A percentile compares a stretch with the other conserved stretches of the same genome.
phyloP scores from a whole-genome alignment of 2,797 vertebrate species.

The Sphenodon punctatus region DNA sequence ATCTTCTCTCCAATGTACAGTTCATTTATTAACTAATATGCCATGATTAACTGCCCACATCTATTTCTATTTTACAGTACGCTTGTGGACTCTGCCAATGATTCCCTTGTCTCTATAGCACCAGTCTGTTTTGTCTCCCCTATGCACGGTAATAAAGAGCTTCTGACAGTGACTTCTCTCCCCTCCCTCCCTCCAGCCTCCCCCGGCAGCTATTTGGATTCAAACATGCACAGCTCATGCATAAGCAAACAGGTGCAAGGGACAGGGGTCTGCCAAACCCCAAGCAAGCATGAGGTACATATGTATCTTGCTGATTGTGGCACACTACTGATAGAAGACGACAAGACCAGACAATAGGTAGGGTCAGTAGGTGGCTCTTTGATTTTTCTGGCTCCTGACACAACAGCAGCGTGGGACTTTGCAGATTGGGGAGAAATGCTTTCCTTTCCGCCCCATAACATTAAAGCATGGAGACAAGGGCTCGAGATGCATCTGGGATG shows the following conservation, averaged over 20 bases:
- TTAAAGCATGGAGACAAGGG: neutral
- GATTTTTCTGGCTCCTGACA: conserved; percentile 71
- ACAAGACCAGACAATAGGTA: conserved; percentile 77
- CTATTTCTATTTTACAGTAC: neutral
- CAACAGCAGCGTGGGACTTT: conserved; percentile 58
- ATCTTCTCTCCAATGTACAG: neutral
- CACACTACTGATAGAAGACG: conserved; percentile 68
- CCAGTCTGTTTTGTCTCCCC: neutral
- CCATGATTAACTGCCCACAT: neutral
- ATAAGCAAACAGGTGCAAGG: conserved; percentile 83
- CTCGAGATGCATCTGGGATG: neutral
- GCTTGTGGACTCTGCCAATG: neutral
- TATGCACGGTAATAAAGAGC: conserved; percentile 9
- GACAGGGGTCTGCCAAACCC: conserved; percentile 67
- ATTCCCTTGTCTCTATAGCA: neutral
- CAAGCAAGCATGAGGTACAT: conserved; percentile 74
- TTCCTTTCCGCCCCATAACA: conserved; percentile 23
- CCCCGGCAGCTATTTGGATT: conserved; percentile 62
- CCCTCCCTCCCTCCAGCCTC: conserved; percentile 13
- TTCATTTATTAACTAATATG: neutral
- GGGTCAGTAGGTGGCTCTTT: conserved; percentile 80
- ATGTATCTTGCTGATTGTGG: conserved; percentile 76
- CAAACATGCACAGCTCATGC: conserved; percentile 76
- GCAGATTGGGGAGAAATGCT: conserved; percentile 10
- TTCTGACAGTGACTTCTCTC: conserved; percentile 28